Evolutionary conservation across 2,797 vertebrate genomes (phyloP).

Genomic region (Gouania willdenowi): DNA sequence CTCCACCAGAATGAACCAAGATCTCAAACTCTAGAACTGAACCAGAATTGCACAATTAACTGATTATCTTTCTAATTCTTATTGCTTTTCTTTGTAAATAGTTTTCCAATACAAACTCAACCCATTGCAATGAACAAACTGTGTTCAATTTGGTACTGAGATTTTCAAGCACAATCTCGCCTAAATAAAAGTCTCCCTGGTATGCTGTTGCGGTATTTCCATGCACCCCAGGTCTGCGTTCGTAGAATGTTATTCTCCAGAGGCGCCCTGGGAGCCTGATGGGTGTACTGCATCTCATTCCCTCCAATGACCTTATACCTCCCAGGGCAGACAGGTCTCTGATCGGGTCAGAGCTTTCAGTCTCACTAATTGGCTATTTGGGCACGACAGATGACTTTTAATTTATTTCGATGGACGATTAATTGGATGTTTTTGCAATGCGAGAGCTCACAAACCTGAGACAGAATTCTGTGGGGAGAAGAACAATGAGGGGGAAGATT

Average conservation of each 20-base stretch:
- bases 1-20: too few relatives aligned
- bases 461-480: constrained; percentile 4
- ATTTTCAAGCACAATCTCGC: too few relatives aligned
- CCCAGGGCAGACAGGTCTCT: constrained; percentile 2
- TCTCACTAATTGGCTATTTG: constrained; percentile 48
- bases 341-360: constrained; percentile 26
- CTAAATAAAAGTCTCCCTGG: too few relatives aligned
- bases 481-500: constrained; percentile 11
- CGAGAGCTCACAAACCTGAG: constrained; percentile 16
- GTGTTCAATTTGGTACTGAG: too few relatives aligned
- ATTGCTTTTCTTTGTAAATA: too few relatives aligned
- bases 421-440: constrained; percentile 50
- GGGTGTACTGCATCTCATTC: neutral
- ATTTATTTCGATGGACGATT: constrained; percentile 38
- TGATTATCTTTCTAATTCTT: too few relatives aligned
- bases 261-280: neutral
- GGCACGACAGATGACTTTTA: constrained; percentile 38
- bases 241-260: constrained; percentile 1
- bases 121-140: too few relatives aligned
- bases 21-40: too few relatives aligned
- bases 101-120: too few relatives aligned
- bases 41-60: too few relatives aligned
- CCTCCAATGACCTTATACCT: neutral
- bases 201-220: neutral
- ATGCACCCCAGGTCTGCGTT: neutral